Evolutionary conservation across 2,113 vertebrate genomes (phyloP), one percentile per base, ranked within the genome.

Genomic region (Gnathonemus longibarbis): DNA sequence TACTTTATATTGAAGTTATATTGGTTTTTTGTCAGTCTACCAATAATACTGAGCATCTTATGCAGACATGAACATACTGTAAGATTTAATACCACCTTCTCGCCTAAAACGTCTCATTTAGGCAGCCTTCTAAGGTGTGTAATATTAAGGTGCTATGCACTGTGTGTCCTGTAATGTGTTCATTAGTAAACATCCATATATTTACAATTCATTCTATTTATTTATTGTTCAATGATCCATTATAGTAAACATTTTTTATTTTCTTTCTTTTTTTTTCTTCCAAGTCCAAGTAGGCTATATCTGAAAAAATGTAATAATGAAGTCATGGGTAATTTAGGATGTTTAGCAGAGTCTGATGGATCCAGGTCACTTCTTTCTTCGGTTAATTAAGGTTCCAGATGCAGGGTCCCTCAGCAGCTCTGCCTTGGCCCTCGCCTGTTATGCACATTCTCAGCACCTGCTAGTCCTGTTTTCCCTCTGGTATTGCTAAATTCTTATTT

Each of bases 321-420:
- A 39, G 77, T 42, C 8, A 84, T n/a, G 83, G 39, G 83, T 46
- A 24, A 84, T 48, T 48, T 48, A 19, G 45, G 42, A 84, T 90
- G 42, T 90, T 93, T 90, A 91, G 91, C 56, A 66, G 91, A 91
- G 90, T 87, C 89, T 91, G 90, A 92, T 91, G 89, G 90, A 93
- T 91, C 89, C 86, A 80, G 89, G 91, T 92, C 90, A 89, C 56
- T 52, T 66, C 85, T 52, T 66, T 52, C 84, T 88, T 50, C 85
- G 56, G 91, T 91, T 92, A 93, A 94, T 93, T 93, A 91, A 88
- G 80, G 8, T 74, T 88, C 91, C 91, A 93, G 91, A 91, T 92
- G 92, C 91, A 87, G 86, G 87, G 89, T 90, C 21, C 77, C 88
- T 92, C 31, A 62, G 24, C 83, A 90, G 91, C 89, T 58, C 50